These are phyloP conservation scores for Zootoca vivipara DNA, from an alignment of 2,113 vertebrate species.

Conservation along the genomic window DNA sequence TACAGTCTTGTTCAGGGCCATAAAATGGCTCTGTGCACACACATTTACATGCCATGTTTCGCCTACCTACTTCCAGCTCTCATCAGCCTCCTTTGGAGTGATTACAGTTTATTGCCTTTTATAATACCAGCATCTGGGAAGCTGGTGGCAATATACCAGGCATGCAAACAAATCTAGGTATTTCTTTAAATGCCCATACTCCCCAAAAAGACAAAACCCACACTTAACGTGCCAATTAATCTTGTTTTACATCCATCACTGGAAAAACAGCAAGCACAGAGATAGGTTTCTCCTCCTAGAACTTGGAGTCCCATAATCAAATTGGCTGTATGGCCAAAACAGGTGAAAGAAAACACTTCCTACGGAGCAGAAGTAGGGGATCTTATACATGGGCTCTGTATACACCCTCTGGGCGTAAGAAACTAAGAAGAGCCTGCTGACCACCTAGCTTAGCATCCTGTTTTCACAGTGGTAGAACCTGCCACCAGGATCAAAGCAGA, in stretches of 20 bases:
- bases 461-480: too few relatives aligned
- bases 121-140: slow-evolving; percentile 23
- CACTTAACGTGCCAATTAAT: background rate
- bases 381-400: too few relatives aligned
- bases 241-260: background rate
- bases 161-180: background rate
- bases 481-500: too few relatives aligned
- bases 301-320: too few relatives aligned
- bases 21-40: slow-evolving; percentile 13
- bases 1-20: background rate
- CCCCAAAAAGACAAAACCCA: background rate
- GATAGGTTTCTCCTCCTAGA: background rate
- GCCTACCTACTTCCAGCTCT: background rate
- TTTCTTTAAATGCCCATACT: background rate
- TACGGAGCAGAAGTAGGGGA: too few relatives aligned
- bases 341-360: too few relatives aligned
- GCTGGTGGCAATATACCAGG: background rate
- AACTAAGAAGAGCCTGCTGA: too few relatives aligned
- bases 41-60: slow-evolving; percentile 5
- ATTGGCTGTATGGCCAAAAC: too few relatives aligned
- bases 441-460: too few relatives aligned
- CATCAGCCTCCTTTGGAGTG: slow-evolving; percentile 23
- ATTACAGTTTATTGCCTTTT: slow-evolving; percentile 28
- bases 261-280: background rate
- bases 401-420: too few relatives aligned